Conservation (phyloP, 2,797 vertebrate genomes). For the Phoxinus dragarum region DNA sequence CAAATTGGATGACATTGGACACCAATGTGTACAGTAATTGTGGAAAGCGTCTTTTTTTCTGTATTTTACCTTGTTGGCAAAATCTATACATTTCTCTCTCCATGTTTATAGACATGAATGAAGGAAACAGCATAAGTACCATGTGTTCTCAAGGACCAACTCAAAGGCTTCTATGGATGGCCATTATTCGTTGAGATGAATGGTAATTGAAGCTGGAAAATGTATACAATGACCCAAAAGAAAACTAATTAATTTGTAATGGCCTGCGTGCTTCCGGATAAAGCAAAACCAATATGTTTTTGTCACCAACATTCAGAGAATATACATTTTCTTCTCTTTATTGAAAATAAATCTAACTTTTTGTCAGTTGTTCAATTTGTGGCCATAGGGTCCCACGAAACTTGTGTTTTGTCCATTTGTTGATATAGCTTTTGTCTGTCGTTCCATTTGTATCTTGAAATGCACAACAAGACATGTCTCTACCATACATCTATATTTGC, state of each 20-base stretch:
- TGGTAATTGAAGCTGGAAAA: neutral
- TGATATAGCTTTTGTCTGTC: neutral
- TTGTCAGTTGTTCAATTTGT: neutral
- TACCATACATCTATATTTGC: neutral
- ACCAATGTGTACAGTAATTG: neutral
- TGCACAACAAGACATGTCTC: neutral
- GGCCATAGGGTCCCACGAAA: neutral
- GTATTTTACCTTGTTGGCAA: neutral
- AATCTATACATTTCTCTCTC: neutral
- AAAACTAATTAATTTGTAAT: neutral
- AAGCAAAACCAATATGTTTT: too few species aligned
- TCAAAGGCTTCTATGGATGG: neutral
- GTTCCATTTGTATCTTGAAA: slow-evolving; percentile 6
- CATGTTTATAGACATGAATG: neutral
- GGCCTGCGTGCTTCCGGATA: too few species aligned
- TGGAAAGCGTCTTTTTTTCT: neutral
- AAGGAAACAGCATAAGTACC: neutral
- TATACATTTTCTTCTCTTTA: neutral
- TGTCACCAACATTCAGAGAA: neutral
- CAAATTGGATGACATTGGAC: neutral
- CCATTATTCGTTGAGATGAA: neutral
- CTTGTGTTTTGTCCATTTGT: neutral
- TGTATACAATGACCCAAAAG: neutral
- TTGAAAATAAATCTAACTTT: neutral
- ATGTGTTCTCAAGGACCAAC: neutral